Conservation (phyloP, 2,797 vertebrate species). For the Otolemur crassicaudatus region DNA sequence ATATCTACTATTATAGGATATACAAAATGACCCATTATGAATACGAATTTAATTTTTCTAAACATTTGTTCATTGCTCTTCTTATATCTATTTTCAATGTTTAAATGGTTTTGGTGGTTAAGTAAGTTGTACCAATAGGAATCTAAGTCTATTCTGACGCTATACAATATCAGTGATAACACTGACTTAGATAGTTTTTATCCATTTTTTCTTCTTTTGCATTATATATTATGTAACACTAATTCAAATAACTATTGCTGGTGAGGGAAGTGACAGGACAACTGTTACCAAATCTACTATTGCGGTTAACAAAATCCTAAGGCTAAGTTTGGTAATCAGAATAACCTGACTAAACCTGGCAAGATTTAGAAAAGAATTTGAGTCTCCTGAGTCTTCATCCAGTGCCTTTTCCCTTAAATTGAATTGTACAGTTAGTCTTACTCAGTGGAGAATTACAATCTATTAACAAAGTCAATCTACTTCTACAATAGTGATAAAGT, state of each 20-base stretch:
- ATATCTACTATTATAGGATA: not conserved
- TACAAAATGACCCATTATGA: not conserved
- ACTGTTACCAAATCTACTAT: not conserved
- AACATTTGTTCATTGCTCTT: not conserved
- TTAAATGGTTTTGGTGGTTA: not conserved
- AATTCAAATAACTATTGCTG: not conserved
- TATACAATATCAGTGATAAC: not conserved
- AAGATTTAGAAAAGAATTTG: not conserved
- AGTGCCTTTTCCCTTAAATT: not conserved
- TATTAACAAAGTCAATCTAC: slow-evolving; percentile 16
- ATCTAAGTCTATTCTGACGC: not conserved
- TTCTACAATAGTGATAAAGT: not conserved
- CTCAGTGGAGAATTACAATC: not conserved
- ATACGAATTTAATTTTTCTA: slow-evolving; percentile 11
- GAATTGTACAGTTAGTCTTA: not conserved
- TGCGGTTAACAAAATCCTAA: not conserved
- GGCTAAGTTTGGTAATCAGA: not conserved
- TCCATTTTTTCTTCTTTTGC: not conserved
- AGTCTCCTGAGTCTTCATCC: not conserved
- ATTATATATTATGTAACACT: not conserved
- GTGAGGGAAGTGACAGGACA: not conserved
- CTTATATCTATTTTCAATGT: not conserved
- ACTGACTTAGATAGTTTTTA: not conserved
- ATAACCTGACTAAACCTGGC: not conserved
- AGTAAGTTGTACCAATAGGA: not conserved